Conservation (phyloP, 2,113 vertebrate species). For the Girardinichthys multiradiatus region DNA sequence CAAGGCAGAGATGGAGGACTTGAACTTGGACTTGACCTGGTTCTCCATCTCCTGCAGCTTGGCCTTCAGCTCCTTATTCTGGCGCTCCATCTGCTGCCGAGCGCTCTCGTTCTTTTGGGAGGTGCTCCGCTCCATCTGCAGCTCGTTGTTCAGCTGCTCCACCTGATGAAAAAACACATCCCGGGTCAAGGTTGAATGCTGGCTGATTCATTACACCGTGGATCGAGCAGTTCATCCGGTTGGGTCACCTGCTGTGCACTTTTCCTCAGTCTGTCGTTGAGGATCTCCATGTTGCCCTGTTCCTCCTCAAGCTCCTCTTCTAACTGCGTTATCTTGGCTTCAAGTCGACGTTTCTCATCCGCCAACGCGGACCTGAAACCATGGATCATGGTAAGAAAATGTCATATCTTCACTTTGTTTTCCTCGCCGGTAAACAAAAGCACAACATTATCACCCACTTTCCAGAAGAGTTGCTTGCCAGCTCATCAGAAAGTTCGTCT, state of each 20-base stretch:
- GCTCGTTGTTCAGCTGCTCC: slow-evolving; percentile 90
- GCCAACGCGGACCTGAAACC: slow-evolving; percentile 83
- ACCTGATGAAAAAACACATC: slow-evolving; percentile 69
- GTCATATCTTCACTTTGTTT: not conserved
- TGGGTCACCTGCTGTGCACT: slow-evolving; percentile 87
- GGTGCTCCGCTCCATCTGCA: slow-evolving; percentile 85
- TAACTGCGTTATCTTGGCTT: slow-evolving; percentile 88
- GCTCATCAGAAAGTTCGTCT: slow-evolving; percentile 91
- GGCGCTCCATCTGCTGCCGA: slow-evolving; percentile 92
- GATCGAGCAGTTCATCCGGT: not conserved
- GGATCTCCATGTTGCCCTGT: slow-evolving; percentile 88
- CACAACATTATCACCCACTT: slow-evolving; percentile 78
- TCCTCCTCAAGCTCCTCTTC: slow-evolving; percentile 97
- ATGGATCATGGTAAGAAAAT: not conserved
- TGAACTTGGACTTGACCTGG: slow-evolving; percentile 92
- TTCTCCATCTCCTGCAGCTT: slow-evolving; percentile 95
- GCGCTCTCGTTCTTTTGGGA: slow-evolving; percentile 92
- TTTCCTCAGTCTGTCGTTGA: slow-evolving; percentile 92
- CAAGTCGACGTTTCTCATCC: slow-evolving; percentile 93
- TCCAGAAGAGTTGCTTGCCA: slow-evolving; percentile 87
- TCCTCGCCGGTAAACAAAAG: slow-evolving; percentile 51
- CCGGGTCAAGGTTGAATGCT: not conserved
- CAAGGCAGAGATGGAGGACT: slow-evolving; percentile 85
- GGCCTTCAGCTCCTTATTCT: slow-evolving; percentile 93
- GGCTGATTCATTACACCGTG: not conserved